These are phyloP conservation scores for Sebastes minor DNA, from an alignment of 2,797 vertebrate species.

Conservation along the genomic window DNA sequence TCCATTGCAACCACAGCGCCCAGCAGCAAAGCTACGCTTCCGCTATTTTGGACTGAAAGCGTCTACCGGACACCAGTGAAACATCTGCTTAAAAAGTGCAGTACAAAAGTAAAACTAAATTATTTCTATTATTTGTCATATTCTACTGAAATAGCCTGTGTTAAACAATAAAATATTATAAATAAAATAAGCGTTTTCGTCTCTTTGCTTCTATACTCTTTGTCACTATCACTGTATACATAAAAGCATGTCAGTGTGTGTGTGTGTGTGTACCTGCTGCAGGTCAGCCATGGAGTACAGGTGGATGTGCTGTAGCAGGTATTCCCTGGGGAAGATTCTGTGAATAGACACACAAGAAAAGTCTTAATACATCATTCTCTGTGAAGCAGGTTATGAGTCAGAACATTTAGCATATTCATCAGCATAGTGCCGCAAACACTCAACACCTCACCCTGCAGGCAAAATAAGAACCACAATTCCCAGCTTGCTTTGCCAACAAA, in stretches of 20 bases:
- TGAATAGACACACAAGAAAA: slow-evolving; percentile 32
- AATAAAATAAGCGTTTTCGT: too few relatives aligned
- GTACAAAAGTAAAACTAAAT: too few relatives aligned
- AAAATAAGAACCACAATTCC: background rate
- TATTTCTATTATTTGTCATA: too few relatives aligned
- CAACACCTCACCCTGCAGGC: background rate
- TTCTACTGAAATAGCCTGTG: too few relatives aligned
- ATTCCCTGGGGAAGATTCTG: slow-evolving; percentile 97
- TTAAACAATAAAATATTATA: too few relatives aligned
- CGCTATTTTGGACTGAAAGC: too few relatives aligned
- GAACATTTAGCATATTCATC: background rate
- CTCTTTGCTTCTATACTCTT: too few relatives aligned
- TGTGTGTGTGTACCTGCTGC: slow-evolving; percentile 89
- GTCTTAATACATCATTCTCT: background rate
- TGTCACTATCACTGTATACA: background rate
- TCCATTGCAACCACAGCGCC: too few relatives aligned
- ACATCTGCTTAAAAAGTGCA: too few relatives aligned
- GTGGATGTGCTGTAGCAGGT: slow-evolving; percentile 97
- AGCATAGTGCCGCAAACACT: background rate
- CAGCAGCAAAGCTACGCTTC: too few relatives aligned
- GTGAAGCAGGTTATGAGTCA: background rate
- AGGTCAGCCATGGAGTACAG: slow-evolving; percentile 96
- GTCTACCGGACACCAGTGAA: too few relatives aligned
- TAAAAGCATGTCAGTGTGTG: too few relatives aligned
- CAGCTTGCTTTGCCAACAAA: background rate